Percentiles rank a stretch among this genome's conserved stretches.
Conservation (phyloP, 2,888 invertebrate species). For the Drosophila multiciliata region DNA sequence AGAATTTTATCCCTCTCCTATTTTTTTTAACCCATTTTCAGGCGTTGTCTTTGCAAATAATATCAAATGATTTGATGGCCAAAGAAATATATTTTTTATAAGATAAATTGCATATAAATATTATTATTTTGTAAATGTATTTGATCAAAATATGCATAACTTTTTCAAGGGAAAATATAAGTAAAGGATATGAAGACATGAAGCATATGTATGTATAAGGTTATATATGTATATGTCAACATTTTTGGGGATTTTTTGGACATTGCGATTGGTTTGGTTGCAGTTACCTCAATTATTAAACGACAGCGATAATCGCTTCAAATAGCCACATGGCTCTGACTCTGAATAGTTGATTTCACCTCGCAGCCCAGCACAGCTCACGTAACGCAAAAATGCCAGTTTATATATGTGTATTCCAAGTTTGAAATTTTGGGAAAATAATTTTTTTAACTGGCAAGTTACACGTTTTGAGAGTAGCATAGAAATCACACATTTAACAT, state of each 20-base stretch:
- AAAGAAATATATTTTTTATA: neutral
- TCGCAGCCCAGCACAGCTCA: slow-evolving; percentile 13
- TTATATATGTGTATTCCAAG: neutral
- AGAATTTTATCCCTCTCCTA: neutral
- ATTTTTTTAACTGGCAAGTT: neutral
- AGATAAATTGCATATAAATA: neutral
- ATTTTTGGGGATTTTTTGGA: too few species aligned
- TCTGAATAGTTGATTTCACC: slow-evolving; percentile 3
- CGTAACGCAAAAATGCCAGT: slow-evolving; percentile 28
- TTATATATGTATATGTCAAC: too few species aligned
- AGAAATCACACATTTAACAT: neutral
- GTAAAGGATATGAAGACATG: neutral
- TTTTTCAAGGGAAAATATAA: neutral
- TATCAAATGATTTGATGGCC: neutral
- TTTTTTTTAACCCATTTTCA: neutral
- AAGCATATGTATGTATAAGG: slow-evolving; percentile 10
- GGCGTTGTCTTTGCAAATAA: neutral
- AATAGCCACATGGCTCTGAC: neutral
- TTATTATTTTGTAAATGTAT: neutral
- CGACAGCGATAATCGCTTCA: neutral
- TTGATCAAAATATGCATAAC: neutral
- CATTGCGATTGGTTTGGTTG: neutral
- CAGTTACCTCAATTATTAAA: slow-evolving; percentile 33
- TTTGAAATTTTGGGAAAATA: neutral
- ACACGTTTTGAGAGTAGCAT: neutral